Evolutionary conservation across 37 sponge, comb jelly and placozoan genomes (phyloP), one percentile per base, ranked within the genome.

Genomic region (Cladorhizidae sp.): DNA sequence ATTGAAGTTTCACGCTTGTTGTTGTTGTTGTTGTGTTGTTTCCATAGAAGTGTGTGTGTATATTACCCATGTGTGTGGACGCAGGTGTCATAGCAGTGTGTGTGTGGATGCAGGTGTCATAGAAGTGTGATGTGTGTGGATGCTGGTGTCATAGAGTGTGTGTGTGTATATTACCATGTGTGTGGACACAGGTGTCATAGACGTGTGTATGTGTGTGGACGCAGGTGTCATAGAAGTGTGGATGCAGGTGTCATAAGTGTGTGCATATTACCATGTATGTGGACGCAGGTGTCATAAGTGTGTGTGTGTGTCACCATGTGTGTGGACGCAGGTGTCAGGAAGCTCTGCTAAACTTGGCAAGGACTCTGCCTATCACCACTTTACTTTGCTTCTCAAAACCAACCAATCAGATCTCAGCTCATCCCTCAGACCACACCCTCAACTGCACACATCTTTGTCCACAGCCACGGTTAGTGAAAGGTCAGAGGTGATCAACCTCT

Each of bases 291-390:
- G 5, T 61, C 62, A 29, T 7, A 29, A 29, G 12, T 28, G 62
- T 31, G 68, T 36, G 39, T 31, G 8, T 67, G 35, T 31, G 36
- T 67, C 14, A 67, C 68, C 6, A 36, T 67, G n/a, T n/a, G n/a
- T 54, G 17, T 59, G 28, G 3, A 12, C 35, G 33, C 70, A 95
- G 88, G 89, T 95, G 21, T 95, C 96, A 14, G 96, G 96, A 2
- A 86, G 86, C 33, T 90, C 96, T 0, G 76, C 96, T 40, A 78
- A 80, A 40, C 57, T 95, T 36, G 69, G 41, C 12, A 83, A 77
- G 40, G 75, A 78, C 43, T 62, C 59, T 1, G 74, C 91, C 26
- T 92, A 80, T 49, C 96, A 95, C 49, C 96, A 95, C 74, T 95
- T 87, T 72, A 95, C 96, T 33, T 72, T 95, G 7, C 83, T 95